Percentiles rank a stretch among this genome's conserved stretches.
These are phyloP conservation scores for Dicerorhinus sumatrensis DNA, from an alignment of 2,113 vertebrate species.

Conservation along the genomic window DNA sequence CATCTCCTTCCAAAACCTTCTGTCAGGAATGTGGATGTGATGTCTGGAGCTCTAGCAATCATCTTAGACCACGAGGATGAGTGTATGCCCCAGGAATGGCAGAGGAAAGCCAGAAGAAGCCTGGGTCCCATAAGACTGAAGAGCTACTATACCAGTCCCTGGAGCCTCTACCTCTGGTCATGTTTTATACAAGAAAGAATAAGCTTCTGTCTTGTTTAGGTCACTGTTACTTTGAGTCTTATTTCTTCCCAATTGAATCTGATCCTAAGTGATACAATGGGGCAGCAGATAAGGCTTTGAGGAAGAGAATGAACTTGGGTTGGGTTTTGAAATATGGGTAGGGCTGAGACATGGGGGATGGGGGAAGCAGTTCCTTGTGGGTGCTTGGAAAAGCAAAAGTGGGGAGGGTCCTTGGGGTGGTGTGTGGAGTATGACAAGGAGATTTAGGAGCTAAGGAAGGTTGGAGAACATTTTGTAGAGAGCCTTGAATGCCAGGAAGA, in stretches of 20 bases:
- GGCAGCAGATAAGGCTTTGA: not conserved
- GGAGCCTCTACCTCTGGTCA: not conserved
- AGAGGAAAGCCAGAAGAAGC: not conserved
- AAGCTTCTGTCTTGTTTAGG: not conserved
- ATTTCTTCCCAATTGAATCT: not conserved
- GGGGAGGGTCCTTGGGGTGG: not conserved
- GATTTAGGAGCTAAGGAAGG: not conserved
- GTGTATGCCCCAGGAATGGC: not conserved
- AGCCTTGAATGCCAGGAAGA: not conserved
- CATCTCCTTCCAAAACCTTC: not conserved
- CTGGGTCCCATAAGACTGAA: rapidly evolving
- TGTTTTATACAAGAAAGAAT: not conserved
- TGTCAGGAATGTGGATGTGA: not conserved
- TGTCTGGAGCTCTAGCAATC: not conserved
- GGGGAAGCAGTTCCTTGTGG: not conserved
- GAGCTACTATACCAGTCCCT: rapidly evolving
- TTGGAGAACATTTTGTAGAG: not conserved
- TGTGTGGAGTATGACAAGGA: not conserved
- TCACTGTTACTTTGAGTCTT: not conserved
- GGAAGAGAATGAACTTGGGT: not conserved
- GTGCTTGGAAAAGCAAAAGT: not conserved
- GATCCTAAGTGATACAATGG: not conserved
- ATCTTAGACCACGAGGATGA: not conserved
- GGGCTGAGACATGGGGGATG: not conserved
- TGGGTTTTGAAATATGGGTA: not conserved